Evolutionary conservation across 2,113 vertebrate genomes (phyloP), one percentile per base, ranked within the genome.

Genomic region (Amia ocellicauda): DNA sequence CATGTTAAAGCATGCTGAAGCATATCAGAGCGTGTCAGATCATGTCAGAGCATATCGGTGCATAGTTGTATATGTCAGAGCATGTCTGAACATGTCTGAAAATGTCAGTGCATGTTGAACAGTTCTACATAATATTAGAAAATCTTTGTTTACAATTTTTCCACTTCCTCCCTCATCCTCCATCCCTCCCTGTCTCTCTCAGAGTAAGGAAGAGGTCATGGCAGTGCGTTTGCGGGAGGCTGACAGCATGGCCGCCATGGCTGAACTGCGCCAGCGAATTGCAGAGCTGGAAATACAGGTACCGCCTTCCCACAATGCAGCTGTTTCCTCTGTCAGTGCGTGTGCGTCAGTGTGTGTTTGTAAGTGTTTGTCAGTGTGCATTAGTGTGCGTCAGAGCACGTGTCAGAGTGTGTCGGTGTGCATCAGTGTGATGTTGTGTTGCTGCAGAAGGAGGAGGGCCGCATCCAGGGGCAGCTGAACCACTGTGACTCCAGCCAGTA

Each of bases 161-260:
- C n/a, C n/a, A n/a, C 23, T 59, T 5, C 26, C 14, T 3, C 29
- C 2, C 16, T 55, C 14, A 10, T 14, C 41, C 19, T 47, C 41
- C 9, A 24, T 59, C 47, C 29, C 60, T 56, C 27, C 16, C 17
- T 14, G 1, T 60, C 8, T 53, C 50, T 41, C 52, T 51, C 70
- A 97, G 95, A 94, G 88, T 80, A 98, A 97, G 83, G 94, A 98
- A 78, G 93, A 95, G 62, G 93, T 96, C 83, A 96, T 98, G 94
- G 93, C 92, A 0, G 93, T 91, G 49, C 84, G 94, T 7, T 87
- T 98, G 70, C 85, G 94, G 60, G 95, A 97, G 75, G 93, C 95
- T 0, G 95, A 98, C 83, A 95, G 91, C 69, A 93, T 98, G 91
- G 93, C 95, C 0, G 89, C 90, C 0, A 84, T 95, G 79, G 95